A percentile compares a stretch with the other conserved stretches of the same genome.
Evolutionary conservation across 2,113 vertebrate species (phyloP).

Genomic region (Xiphophorus couchianus): DNA sequence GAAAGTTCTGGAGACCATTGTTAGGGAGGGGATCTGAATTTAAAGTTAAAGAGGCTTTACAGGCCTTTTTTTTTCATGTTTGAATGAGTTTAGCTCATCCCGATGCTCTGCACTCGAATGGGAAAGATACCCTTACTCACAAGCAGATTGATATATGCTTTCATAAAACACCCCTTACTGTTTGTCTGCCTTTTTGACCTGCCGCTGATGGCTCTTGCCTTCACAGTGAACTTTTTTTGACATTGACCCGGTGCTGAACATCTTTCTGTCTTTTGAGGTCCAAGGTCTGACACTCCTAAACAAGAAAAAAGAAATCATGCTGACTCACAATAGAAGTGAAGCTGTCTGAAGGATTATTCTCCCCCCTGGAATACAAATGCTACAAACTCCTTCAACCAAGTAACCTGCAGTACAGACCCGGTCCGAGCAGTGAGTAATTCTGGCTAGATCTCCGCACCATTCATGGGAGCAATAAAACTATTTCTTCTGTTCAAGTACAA

Average conservation of each 20-base stretch:
- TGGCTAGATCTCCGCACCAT: conserved; percentile 24
- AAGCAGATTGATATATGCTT: not conserved
- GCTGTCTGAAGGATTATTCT: conserved; percentile 61
- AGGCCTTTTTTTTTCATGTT: too few relatives aligned
- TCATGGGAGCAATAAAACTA: conserved; percentile 27
- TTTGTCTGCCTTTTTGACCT: conserved; percentile 6
- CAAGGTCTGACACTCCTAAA: conserved; percentile 53
- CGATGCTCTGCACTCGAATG: not conserved
- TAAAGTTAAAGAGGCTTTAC: too few relatives aligned
- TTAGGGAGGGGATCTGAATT: too few relatives aligned
- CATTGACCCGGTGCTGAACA: conserved; percentile 56
- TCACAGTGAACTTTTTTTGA: conserved; percentile 27
- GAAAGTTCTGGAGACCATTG: too few relatives aligned
- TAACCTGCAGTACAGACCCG: conserved; percentile 47
- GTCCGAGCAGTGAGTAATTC: conserved; percentile 39
- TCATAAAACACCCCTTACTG: not conserved
- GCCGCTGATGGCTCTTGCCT: conserved; percentile 13
- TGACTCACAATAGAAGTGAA: conserved; percentile 66
- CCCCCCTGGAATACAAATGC: conserved; percentile 68
- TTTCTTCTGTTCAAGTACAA: conserved; percentile 37
- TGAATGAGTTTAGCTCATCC: not conserved
- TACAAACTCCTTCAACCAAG: conserved; percentile 56
- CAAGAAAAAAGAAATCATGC: conserved; percentile 58
- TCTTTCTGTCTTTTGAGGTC: conserved; percentile 54
- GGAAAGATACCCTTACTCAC: not conserved